Evolutionary conservation across 1,140 invertebrate genomes (phyloP).

Genomic region (Geopemphigus sp.): DNA sequence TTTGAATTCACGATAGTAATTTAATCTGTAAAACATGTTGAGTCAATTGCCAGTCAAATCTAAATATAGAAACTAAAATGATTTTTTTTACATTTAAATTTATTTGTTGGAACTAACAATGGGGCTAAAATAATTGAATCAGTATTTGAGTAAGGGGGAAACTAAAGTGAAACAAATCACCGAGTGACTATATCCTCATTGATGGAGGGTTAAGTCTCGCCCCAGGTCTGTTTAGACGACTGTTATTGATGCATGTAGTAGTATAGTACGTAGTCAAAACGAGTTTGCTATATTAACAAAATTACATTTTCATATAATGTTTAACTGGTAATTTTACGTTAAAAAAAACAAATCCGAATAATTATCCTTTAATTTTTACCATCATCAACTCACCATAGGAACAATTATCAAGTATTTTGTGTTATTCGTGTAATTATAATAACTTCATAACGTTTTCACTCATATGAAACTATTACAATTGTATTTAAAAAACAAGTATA

Average conservation of each 20-base stretch:
- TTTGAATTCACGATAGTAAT: no score
- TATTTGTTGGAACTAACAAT: constrained; percentile 39
- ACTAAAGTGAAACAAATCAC: constrained; percentile 49
- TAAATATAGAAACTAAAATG: constrained; percentile 11
- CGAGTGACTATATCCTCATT: constrained; percentile 43
- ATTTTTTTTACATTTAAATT: constrained; percentile 45
- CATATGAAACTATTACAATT: no score
- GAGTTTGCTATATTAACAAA: constrained; percentile 35
- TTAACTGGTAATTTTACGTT: constrained; percentile 22
- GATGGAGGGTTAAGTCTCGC: constrained; percentile 46
- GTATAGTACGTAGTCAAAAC: constrained; percentile 12
- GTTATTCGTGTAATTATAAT: no score
- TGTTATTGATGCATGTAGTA: constrained; percentile 44
- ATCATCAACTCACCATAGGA: no score
- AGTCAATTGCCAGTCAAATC: not conserved
- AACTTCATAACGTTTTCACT: no score
- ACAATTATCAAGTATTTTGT: no score
- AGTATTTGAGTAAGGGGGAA: constrained; percentile 45
- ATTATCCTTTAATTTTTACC: not conserved
- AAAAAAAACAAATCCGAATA: constrained; percentile 1
- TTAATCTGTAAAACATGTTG: not conserved
- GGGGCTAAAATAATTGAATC: constrained; percentile 37
- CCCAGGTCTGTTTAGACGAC: constrained; percentile 40
- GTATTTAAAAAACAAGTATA: no score
- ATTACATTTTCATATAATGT: constrained; percentile 12